Conservation (phyloP, 2,888 invertebrate species). For the Drepanosiphum platanoidis region DNA sequence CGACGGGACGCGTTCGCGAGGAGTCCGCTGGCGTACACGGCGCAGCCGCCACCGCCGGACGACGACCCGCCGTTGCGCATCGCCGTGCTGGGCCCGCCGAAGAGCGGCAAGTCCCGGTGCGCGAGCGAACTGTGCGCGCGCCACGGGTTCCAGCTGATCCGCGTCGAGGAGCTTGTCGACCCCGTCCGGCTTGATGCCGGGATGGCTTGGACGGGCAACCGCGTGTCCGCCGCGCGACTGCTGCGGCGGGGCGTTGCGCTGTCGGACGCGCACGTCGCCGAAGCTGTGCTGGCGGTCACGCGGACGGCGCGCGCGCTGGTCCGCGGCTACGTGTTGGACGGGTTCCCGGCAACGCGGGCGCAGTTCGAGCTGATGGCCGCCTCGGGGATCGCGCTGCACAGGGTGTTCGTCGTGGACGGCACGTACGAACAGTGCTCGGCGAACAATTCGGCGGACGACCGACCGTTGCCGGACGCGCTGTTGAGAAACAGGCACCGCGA, state of each 20-base stretch:
- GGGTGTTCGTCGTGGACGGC: background rate
- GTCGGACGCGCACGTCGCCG: background rate
- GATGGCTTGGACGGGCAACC: background rate
- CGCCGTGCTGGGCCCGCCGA: conserved; percentile 26
- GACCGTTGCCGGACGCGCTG: background rate
- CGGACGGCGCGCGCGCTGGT: background rate
- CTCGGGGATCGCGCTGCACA: background rate
- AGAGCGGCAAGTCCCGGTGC: background rate
- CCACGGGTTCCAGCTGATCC: conserved; percentile 17
- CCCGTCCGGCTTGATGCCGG: background rate
- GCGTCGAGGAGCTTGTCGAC: background rate
- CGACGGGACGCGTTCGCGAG: background rate
- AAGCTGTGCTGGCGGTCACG: background rate
- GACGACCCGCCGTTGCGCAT: background rate
- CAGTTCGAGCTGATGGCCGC: conserved; percentile 31
- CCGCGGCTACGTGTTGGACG: conserved; percentile 37
- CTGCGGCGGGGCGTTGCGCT: background rate
- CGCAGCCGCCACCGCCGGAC: background rate
- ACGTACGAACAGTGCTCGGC: background rate
- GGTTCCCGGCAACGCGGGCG: conserved; percentile 11
- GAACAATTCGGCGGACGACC: background rate
- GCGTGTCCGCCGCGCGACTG: background rate
- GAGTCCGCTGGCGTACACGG: background rate
- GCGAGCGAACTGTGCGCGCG: background rate
- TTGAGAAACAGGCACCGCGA: background rate